Percentiles rank a stretch among this genome's conserved stretches.
Evolutionary conservation across 1,140 invertebrate genomes (phyloP).

Genomic region (Plodia interpunctella): DNA sequence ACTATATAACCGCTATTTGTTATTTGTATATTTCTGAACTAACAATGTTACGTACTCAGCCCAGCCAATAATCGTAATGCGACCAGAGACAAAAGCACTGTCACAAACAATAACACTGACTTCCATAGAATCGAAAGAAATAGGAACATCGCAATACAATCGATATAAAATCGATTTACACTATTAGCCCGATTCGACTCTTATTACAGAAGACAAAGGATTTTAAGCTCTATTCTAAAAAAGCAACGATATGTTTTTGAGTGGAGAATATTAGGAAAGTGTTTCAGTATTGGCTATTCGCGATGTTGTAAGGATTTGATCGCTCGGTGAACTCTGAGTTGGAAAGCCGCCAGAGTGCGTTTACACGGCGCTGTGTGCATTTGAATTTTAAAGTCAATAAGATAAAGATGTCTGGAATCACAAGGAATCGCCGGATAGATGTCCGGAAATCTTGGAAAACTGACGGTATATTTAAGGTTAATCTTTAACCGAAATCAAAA

Average conservation of each 20-base stretch:
- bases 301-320: slow-evolving; percentile 11
- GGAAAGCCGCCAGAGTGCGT: slow-evolving; percentile 2
- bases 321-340: slow-evolving; percentile 23
- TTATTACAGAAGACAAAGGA: background rate
- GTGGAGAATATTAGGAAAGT: background rate
- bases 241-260: background rate
- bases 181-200: slow-evolving; percentile 15
- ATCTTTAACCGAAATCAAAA: too few species aligned
- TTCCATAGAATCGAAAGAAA: background rate
- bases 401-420: background rate
- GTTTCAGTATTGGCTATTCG: slow-evolving; percentile 9
- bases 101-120: slow-evolving; percentile 12
- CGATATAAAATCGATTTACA: slow-evolving; percentile 25
- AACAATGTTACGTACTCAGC: background rate
- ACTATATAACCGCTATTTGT: too few species aligned
- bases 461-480: too few species aligned
- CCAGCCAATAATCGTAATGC: slow-evolving; percentile 7
- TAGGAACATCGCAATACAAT: slow-evolving; percentile 1
- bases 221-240: background rate
- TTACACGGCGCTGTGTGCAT: background rate
- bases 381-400: slow-evolving; percentile 7
- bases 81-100: background rate
- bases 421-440: background rate
- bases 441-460: background rate
- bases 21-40: background rate